Percentiles rank a stretch among this genome's conserved stretches.
phyloP scores from a whole-genome alignment of 2,113 vertebrate genomes.

The Cynopterus brachyotis region DNA sequence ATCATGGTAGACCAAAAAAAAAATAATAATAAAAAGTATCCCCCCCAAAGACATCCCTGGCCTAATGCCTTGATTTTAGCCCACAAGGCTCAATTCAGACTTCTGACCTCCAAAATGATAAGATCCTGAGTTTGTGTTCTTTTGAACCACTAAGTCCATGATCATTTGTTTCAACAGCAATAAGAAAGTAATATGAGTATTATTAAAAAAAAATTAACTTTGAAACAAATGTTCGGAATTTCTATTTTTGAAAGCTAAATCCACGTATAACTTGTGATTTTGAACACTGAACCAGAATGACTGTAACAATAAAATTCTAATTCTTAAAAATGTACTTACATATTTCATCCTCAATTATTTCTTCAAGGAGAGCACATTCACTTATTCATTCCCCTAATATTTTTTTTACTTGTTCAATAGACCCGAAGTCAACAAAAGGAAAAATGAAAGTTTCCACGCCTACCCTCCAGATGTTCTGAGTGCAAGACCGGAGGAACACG shows the following conservation, averaged over 20 bases:
- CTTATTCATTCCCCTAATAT: not conserved
- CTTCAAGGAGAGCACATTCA: not conserved
- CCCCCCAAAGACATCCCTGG: accelerated
- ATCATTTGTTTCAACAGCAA: not conserved
- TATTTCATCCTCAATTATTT: not conserved
- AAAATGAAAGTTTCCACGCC: not conserved
- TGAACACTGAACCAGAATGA: not conserved
- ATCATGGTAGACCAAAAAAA: too few relatives aligned
- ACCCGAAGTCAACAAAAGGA: not conserved
- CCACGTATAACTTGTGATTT: not conserved
- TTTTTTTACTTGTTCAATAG: not conserved
- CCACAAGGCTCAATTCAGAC: not conserved
- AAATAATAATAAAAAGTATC: not conserved
- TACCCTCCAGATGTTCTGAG: not conserved
- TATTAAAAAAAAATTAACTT: not conserved
- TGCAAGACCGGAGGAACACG: not conserved
- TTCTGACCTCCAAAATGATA: not conserved
- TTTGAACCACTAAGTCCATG: not conserved
- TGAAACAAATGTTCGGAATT: not conserved
- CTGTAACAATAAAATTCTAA: not conserved
- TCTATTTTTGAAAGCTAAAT: not conserved
- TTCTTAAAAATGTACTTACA: not conserved
- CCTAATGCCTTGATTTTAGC: not conserved
- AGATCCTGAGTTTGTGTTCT: not conserved
- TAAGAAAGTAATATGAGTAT: not conserved